A percentile compares a stretch with the other conserved stretches of the same genome.
Conservation (phyloP, 2,888 invertebrate genomes). For the Lochmaea capreae region DNA sequence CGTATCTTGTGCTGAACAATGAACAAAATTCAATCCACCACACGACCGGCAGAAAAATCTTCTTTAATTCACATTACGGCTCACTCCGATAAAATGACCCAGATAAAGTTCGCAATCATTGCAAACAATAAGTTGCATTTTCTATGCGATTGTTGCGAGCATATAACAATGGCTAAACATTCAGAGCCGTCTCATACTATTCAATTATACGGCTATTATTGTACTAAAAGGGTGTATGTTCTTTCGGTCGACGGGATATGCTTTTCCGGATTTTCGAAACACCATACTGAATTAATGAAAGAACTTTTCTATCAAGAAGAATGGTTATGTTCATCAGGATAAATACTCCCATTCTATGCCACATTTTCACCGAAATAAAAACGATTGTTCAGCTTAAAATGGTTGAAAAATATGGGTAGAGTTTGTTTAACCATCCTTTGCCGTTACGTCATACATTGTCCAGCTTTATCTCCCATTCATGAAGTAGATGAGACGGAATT, state of each 20-base stretch:
- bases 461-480: too few species aligned
- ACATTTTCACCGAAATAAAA: background rate
- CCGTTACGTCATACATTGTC: too few species aligned
- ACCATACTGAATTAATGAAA: background rate
- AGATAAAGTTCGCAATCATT: slow-evolving; percentile 19
- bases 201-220: slow-evolving; percentile 26
- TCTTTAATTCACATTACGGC: slow-evolving; percentile 17
- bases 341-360: background rate
- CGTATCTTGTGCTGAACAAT: slow-evolving; percentile 15
- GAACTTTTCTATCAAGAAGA: background rate
- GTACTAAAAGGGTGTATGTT: slow-evolving; percentile 11
- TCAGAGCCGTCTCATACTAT: slow-evolving; percentile 16
- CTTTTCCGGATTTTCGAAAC: background rate
- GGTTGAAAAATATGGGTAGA: background rate
- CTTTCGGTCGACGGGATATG: slow-evolving; percentile 16
- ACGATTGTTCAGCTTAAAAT: background rate
- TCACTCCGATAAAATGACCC: background rate
- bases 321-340: background rate
- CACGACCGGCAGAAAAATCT: slow-evolving; percentile 17
- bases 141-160: slow-evolving; percentile 20
- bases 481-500: too few species aligned
- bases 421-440: too few species aligned
- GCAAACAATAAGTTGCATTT: slow-evolving; percentile 29
- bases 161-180: slow-evolving; percentile 15
- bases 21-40: slow-evolving; percentile 15